Evolutionary conservation across 2,888 invertebrate species (phyloP).

Genomic region (Aphidius colemani): DNA sequence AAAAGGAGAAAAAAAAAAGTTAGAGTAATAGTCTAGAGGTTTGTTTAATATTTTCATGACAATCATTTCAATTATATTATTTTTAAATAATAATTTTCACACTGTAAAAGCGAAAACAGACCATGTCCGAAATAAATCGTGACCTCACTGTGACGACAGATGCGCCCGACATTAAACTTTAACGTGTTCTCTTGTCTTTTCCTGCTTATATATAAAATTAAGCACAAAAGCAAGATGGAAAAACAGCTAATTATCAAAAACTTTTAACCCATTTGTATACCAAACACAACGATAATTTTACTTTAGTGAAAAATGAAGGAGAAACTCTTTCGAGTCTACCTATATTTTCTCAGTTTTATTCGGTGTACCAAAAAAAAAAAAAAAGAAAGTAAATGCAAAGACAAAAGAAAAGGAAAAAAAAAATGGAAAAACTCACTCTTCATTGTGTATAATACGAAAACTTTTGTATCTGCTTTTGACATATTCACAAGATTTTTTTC

Average conservation of each 20-base stretch:
- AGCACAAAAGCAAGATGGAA: neutral
- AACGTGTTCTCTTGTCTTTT: neutral
- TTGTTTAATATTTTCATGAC: constrained; percentile 20
- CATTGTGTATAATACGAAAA: constrained; percentile 20
- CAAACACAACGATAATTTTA: too few relatives aligned
- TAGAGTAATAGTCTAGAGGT: constrained; percentile 8
- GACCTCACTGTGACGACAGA: constrained; percentile 17
- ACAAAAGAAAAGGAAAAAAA: constrained; percentile 10
- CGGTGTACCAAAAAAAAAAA: too few relatives aligned
- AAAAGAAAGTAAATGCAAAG: neutral
- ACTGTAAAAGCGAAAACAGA: constrained; percentile 10
- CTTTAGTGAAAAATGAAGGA: neutral
- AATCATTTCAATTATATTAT: constrained; percentile 20
- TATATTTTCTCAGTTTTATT: too few relatives aligned
- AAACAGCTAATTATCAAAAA: too few relatives aligned
- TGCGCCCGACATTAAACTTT: constrained; percentile 4
- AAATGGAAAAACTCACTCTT: constrained; percentile 11
- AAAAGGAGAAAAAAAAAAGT: constrained; percentile 15
- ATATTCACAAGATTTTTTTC: constrained; percentile 33
- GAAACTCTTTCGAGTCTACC: neutral
- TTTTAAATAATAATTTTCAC: constrained; percentile 18
- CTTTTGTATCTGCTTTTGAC: constrained; percentile 39
- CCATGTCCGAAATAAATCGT: constrained; percentile 23
- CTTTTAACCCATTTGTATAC: too few relatives aligned
- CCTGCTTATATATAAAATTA: neutral